These are phyloP conservation scores for Tiliacea aurago DNA, from an alignment of 2,888 invertebrate genomes.

Conservation along the genomic window DNA sequence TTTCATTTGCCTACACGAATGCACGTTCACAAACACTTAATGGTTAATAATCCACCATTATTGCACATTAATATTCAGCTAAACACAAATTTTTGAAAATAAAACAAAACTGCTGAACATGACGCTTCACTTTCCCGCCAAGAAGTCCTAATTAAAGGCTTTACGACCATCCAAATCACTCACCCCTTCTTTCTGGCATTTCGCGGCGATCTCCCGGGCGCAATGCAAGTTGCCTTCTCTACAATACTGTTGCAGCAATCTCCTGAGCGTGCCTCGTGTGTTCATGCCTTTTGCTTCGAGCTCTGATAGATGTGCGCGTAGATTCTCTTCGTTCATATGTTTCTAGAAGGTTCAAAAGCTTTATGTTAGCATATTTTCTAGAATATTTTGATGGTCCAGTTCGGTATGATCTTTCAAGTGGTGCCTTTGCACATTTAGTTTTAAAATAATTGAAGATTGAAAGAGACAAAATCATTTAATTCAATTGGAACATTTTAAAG, in stretches of 20 bases:
- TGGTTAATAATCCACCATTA: no score
- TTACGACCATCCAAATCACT: constrained; percentile 49
- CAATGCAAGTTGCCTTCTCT: constrained; percentile 88
- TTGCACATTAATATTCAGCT: no score
- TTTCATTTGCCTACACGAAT: no score
- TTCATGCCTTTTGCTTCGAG: constrained; percentile 92
- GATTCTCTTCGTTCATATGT: constrained; percentile 91
- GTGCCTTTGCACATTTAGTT: not conserved
- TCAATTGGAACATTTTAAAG: no score
- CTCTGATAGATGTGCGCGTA: constrained; percentile 92
- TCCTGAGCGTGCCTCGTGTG: constrained; percentile 92
- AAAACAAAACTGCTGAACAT: no score
- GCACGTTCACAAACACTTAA: no score
- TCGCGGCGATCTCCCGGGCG: constrained; percentile 90
- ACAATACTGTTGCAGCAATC: constrained; percentile 91
- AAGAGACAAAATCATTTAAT: no score
- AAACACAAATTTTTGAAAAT: no score
- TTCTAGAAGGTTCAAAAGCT: constrained; percentile 76
- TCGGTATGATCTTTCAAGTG: not conserved
- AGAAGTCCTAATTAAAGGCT: no score
- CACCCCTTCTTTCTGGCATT: constrained; percentile 88
- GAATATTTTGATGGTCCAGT: not conserved
- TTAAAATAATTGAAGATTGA: not conserved
- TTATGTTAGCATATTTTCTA: not conserved
- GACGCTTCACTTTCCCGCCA: no score